phyloP scores from a whole-genome alignment of 2,888 invertebrate species.

The Tryphoninae sp. region DNA sequence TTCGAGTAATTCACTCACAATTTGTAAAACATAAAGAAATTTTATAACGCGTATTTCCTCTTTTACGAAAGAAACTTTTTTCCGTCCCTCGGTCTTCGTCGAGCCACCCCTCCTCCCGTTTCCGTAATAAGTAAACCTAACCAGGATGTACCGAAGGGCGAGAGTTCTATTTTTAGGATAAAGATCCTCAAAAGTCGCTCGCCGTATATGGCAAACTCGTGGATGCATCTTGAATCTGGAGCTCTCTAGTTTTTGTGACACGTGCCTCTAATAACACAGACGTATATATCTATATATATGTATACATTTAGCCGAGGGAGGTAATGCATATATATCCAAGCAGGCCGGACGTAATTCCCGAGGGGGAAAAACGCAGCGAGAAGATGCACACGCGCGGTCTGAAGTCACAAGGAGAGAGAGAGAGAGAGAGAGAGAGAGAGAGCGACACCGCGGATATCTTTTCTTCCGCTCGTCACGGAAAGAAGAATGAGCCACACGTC shows the following conservation, averaged over 20 bases:
- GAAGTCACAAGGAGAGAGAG: constrained; percentile 3
- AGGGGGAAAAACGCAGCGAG: constrained; percentile 49
- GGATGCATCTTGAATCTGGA: constrained; percentile 53
- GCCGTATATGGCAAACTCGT: constrained; percentile 31
- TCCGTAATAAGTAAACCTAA: constrained; percentile 35
- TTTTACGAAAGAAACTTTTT: not conserved
- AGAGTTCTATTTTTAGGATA: constrained; percentile 53
- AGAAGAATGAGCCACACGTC: constrained; percentile 53
- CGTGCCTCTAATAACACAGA: constrained; percentile 40
- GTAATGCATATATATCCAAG: constrained; percentile 30
- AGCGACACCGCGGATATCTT: constrained; percentile 30
- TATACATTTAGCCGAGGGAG: not conserved
- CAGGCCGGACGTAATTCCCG: constrained; percentile 59
- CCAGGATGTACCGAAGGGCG: constrained; percentile 43
- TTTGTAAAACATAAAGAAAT: no score
- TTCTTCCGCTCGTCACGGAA: constrained; percentile 2
- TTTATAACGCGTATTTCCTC: not conserved
- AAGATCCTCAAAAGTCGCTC: constrained; percentile 47
- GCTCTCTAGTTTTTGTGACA: constrained; percentile 45
- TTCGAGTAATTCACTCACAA: no score
- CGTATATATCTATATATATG: not conserved
- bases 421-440: constrained; percentile 2
- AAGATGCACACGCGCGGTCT: constrained; percentile 34
- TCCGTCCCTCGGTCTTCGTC: constrained; percentile 10
- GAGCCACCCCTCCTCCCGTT: constrained; percentile 6